Base-by-base conservation (phyloP, 2,113 vertebrate genomes). In the Hippocampus guttulatus region DNA sequence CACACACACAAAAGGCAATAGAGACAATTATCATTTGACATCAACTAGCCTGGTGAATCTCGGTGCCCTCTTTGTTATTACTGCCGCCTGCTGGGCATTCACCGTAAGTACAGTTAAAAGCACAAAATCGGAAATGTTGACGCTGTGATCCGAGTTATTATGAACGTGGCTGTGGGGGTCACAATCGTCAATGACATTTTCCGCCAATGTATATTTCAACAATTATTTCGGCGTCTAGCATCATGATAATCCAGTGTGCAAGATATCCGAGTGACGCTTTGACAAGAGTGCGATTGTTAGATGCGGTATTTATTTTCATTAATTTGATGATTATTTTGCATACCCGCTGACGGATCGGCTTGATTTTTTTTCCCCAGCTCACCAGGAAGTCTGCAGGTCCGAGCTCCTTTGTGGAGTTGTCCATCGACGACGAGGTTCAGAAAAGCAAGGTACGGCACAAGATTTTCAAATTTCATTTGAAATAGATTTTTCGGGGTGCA, bases 371-470 rank as follows among this genome's bases (percentile, higher is more conserved):
- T 27, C 6, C 33, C 33, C 84, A 93, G 92, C 70, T 92, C 52
- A 92, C 89, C 15, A 95, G 90, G 78, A 92, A 66, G 73, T 90
- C 88, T 45, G 72, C 81, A 70, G 88, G 92, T 43, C 96, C 95
- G 2, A 94, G 92, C 74, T 94, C 94, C 20, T 95, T 90, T 0
- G 95, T 95, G 76, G 92, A 93, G 81, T 83, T 99, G 1, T 92
- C 94, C 0, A 75, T 98, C 49, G 94, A 93, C 70, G 84, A 90
- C 60, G 92, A 93, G 63, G 93, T 89, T 54, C 87, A 93, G 12
- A 95, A 92, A 80, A 99, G 96, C 91, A 98, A 98, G 95, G 97
- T 99, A 88, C 12, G 1, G 1, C 8, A 70, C 12, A 25, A 21
- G 5, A 23, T 73, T 3, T 54, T 43, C 63, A 27, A 16, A 14